Conservation (phyloP, 2,888 invertebrate genomes). For the Drosophila meridionalis region DNA sequence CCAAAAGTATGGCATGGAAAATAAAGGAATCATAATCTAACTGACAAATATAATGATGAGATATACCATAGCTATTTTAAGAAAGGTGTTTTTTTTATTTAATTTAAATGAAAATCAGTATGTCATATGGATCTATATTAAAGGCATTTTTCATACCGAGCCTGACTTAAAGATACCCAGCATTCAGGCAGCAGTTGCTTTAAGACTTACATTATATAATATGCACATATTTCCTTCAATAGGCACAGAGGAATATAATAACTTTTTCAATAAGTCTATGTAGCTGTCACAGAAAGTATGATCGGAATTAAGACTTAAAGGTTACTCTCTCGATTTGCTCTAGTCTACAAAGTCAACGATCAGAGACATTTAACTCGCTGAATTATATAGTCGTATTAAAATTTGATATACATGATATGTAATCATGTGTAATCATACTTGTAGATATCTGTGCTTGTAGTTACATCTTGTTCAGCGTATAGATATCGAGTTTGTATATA, state of each 20-base stretch:
- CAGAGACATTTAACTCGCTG: not conserved
- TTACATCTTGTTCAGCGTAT: conserved; percentile 35
- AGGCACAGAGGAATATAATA: not conserved
- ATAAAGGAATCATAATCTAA: no score
- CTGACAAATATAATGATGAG: no score
- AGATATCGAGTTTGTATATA: conserved; percentile 26
- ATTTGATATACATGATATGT: conserved; percentile 8
- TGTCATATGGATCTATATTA: no score
- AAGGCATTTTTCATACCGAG: no score
- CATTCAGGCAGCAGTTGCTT: not conserved
- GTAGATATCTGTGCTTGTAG: conserved; percentile 39
- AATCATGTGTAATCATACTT: conserved; percentile 23
- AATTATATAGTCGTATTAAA: not conserved
- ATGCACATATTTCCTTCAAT: not conserved
- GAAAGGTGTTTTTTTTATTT: no score
- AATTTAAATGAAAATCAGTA: no score
- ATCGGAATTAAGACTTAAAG: not conserved
- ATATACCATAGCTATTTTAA: no score
- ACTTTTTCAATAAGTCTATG: not conserved
- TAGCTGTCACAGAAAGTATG: not conserved
- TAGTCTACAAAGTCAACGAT: not conserved
- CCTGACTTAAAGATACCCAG: not conserved
- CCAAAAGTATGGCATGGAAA: not conserved
- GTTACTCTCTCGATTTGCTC: not conserved
- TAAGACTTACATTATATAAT: not conserved